A percentile compares a stretch with the other conserved stretches of the same genome.
phyloP scores from a whole-genome alignment of 1,140 invertebrate species.

The Acromyrmex charruanus region DNA sequence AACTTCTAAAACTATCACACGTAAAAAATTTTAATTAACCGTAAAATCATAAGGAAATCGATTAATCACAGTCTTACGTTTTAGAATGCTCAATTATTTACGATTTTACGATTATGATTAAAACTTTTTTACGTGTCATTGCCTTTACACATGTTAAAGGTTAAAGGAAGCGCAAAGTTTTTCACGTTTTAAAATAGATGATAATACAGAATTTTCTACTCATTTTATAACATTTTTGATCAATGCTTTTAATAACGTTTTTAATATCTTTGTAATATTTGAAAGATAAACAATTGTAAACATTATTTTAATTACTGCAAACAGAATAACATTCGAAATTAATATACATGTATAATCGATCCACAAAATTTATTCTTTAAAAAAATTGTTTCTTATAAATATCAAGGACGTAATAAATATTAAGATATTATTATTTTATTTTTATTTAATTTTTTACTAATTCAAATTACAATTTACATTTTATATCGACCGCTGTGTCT shows the following conservation, averaged over 20 bases:
- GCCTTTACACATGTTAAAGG: too few relatives aligned
- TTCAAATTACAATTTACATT: slow-evolving; percentile 7
- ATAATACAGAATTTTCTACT: neutral
- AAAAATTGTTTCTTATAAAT: neutral
- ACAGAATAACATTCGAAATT: neutral
- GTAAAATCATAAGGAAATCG: too few relatives aligned
- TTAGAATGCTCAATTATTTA: too few relatives aligned
- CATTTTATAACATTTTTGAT: neutral
- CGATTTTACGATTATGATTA: too few relatives aligned
- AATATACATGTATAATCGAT: neutral
- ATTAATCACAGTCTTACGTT: too few relatives aligned
- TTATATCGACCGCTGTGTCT: neutral
- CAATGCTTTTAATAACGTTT: neutral
- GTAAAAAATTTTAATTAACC: too few relatives aligned
- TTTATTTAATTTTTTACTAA: neutral
- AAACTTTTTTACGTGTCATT: neutral
- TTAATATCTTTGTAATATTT: neutral
- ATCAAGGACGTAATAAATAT: neutral
- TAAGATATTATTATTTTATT: neutral
- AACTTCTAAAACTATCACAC: too few relatives aligned
- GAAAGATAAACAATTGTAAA: neutral
- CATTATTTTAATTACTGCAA: neutral
- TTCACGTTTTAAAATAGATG: neutral
- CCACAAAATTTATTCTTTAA: neutral
- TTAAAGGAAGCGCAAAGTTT: neutral